Percentiles rank a stretch among this genome's conserved stretches.
Evolutionary conservation across 2,888 invertebrate genomes (phyloP).

Genomic region (Apeira syringaria): DNA sequence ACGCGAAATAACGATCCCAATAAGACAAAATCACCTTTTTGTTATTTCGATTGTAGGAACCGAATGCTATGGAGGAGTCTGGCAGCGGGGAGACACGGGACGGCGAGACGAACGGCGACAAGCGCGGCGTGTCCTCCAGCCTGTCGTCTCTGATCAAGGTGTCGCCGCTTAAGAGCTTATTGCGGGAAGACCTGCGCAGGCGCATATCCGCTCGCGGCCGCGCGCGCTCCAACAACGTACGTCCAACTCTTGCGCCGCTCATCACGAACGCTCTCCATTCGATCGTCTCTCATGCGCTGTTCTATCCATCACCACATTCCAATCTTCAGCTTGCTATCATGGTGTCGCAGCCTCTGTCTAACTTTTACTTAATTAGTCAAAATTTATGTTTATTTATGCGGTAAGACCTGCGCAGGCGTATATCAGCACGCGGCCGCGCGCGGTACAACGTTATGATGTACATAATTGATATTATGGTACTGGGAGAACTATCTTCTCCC

Average conservation of each 20-base stretch:
- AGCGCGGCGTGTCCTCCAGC: constrained; percentile 85
- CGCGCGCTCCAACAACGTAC: constrained; percentile 76
- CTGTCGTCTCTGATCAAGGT: constrained; percentile 91
- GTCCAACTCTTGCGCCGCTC: constrained; percentile 35
- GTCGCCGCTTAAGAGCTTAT: constrained; percentile 92
- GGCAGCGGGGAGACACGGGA: constrained; percentile 55
- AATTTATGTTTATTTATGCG: constrained; percentile 51
- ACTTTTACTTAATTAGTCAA: too few relatives aligned
- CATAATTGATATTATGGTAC: too few relatives aligned
- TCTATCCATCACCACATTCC: constrained; percentile 1
- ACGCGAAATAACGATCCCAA: too few relatives aligned
- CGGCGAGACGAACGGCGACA: constrained; percentile 66
- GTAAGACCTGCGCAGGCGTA: constrained; percentile 92
- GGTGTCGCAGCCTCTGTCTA: background rate
- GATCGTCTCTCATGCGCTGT: constrained; percentile 9
- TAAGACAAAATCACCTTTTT: too few relatives aligned
- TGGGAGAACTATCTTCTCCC: too few relatives aligned
- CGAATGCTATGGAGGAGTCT: constrained; percentile 57
- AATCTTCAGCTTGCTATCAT: background rate
- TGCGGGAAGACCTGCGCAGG: constrained; percentile 92
- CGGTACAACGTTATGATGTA: too few relatives aligned
- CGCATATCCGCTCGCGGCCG: constrained; percentile 89
- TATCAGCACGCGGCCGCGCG: constrained; percentile 87
- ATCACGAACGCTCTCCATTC: constrained; percentile 1
- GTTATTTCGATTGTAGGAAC: constrained; percentile 58